phyloP scores from a whole-genome alignment of 2,797 vertebrate species.

The Chiroxiphia lanceolata region DNA sequence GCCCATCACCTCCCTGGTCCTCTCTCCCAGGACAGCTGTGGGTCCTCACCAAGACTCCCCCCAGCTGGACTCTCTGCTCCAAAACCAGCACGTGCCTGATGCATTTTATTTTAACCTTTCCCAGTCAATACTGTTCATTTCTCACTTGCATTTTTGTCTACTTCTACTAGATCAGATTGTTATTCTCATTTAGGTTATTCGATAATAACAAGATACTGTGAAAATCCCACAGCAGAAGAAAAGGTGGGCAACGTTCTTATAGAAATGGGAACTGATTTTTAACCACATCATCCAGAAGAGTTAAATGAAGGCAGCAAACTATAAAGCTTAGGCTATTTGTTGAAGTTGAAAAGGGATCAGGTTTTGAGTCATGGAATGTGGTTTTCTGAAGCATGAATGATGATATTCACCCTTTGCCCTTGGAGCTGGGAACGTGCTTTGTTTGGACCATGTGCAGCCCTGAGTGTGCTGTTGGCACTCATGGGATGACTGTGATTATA shows the following conservation, averaged over 20 bases:
- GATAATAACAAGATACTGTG: not conserved
- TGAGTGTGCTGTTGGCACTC: not conserved
- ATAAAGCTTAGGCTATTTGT: not conserved
- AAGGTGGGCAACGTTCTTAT: not conserved
- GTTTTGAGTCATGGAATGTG: not conserved
- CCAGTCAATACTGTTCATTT: not conserved
- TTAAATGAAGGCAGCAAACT: not conserved
- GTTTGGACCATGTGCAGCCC: not conserved
- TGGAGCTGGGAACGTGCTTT: not conserved
- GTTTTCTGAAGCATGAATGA: slow-evolving; percentile 3
- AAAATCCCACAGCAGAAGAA: not conserved
- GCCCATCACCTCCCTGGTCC: not conserved
- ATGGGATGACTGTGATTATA: slow-evolving; percentile 10
- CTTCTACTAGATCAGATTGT: not conserved
- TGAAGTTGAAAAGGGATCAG: not conserved
- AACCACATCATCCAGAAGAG: not conserved
- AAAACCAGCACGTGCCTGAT: fast-evolving
- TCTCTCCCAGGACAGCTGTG: fast-evolving
- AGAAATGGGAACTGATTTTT: not conserved
- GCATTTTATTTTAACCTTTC: not conserved
- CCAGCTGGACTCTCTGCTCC: not conserved
- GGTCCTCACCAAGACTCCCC: not conserved
- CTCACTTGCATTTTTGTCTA: not conserved
- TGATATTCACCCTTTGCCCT: slow-evolving; percentile 13
- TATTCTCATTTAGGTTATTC: not conserved